A percentile compares a stretch with the other conserved stretches of the same genome.
These are phyloP conservation scores for Gallinago media DNA, from an alignment of 2,113 vertebrate species.

Conservation along the genomic window DNA sequence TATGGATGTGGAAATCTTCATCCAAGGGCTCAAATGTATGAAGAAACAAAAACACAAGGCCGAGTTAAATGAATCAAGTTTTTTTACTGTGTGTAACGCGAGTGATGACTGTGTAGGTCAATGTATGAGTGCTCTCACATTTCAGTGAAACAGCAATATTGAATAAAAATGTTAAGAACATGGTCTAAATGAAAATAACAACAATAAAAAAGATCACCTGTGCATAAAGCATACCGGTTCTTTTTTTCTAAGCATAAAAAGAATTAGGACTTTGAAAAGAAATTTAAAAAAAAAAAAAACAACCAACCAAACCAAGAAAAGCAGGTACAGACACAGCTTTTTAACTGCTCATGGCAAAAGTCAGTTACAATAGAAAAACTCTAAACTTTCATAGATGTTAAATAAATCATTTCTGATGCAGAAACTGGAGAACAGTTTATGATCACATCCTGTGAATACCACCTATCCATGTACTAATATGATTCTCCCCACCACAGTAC, in stretches of 20 bases:
- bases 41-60: background rate
- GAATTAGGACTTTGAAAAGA: background rate
- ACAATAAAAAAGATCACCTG: background rate
- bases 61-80: background rate
- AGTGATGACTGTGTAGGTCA: background rate
- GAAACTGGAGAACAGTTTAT: background rate
- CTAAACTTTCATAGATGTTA: background rate
- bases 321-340: background rate
- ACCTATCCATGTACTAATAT: background rate
- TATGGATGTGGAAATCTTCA: background rate
- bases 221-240: background rate
- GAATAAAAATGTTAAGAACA: background rate
- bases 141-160: background rate
- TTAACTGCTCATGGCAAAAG: background rate
- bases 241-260: conserved; percentile 13
- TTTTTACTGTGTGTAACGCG: background rate
- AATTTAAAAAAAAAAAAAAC: background rate
- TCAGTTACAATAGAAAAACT: background rate
- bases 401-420: background rate
- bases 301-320: background rate
- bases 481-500: background rate
- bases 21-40: background rate
- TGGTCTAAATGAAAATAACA: background rate
- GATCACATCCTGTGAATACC: background rate
- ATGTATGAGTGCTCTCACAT: background rate